Conservation (phyloP, 2,113 vertebrate genomes). For the Ranitomeya variabilis region DNA sequence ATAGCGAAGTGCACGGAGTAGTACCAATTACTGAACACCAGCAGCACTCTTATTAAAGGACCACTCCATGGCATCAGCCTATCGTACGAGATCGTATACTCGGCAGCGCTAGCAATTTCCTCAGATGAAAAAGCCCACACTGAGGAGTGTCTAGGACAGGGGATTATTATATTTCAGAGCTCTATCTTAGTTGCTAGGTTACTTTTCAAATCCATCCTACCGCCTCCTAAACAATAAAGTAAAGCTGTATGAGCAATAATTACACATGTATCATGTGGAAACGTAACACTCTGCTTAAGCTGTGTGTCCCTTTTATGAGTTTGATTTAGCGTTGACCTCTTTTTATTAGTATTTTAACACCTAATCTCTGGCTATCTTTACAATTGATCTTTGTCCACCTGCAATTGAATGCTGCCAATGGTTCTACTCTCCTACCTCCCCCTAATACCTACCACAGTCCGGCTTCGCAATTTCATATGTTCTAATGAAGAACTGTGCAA, state of each 20-base stretch:
- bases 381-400: not conserved
- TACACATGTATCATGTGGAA: constrained; percentile 17
- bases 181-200: constrained; percentile 39
- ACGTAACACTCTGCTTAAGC: not conserved
- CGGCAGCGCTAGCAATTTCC: not conserved
- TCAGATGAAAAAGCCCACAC: constrained; percentile 28
- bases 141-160: constrained; percentile 25
- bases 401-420: not conserved
- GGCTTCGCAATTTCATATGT: not conserved
- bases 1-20: constrained; percentile 6
- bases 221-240: constrained; percentile 36
- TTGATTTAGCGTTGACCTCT: not conserved
- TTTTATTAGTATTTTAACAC: not conserved
- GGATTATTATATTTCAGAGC: constrained; percentile 38
- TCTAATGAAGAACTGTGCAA: not conserved
- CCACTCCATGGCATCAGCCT: not conserved
- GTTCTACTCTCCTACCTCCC: not conserved
- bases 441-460: not conserved
- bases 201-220: constrained; percentile 14
- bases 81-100: not conserved
- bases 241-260: constrained; percentile 21
- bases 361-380: not conserved
- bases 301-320: not conserved
- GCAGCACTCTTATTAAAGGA: constrained; percentile 2
- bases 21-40: constrained; percentile 9